These are phyloP conservation scores for Hucho hucho DNA, from an alignment of 2,113 vertebrate species.

Conservation along the genomic window DNA sequence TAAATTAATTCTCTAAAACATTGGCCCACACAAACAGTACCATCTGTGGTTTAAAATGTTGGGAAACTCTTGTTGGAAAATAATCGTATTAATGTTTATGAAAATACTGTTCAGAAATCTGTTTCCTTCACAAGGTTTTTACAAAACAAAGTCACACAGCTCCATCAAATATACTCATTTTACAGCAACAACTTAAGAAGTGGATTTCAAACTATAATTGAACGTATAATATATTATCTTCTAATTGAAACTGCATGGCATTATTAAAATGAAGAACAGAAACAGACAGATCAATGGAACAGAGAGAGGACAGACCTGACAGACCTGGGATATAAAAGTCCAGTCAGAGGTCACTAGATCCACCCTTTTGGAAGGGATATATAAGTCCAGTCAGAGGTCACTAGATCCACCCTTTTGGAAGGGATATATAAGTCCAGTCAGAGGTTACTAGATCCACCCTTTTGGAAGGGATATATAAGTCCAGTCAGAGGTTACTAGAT, in stretches of 20 bases:
- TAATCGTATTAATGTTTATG: conserved; percentile 71
- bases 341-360: too few species aligned
- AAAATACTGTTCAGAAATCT: conserved; percentile 67
- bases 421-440: too few species aligned
- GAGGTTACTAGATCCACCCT: too few species aligned
- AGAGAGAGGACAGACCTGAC: conserved; percentile 3
- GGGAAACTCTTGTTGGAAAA: conserved; percentile 64
- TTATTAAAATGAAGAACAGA: conserved; percentile 29
- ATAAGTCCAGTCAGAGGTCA: too few species aligned
- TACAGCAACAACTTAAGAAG: conserved; percentile 48
- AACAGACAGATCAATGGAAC: background rate
- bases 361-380: too few species aligned
- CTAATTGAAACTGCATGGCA: conserved; percentile 57
- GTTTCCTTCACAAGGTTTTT: conserved; percentile 63
- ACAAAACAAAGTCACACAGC: conserved; percentile 58
- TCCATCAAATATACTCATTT: conserved; percentile 72
- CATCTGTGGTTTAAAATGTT: conserved; percentile 55
- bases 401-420: too few species aligned
- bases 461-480: too few species aligned
- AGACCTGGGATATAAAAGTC: too few species aligned
- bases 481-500: too few species aligned
- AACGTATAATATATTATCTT: conserved; percentile 27
- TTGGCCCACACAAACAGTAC: conserved; percentile 49
- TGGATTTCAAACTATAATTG: conserved; percentile 68
- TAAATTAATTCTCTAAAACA: conserved; percentile 65